Evolutionary conservation across 2,888 invertebrate species (phyloP).

Genomic region (Pammene aurita): DNA sequence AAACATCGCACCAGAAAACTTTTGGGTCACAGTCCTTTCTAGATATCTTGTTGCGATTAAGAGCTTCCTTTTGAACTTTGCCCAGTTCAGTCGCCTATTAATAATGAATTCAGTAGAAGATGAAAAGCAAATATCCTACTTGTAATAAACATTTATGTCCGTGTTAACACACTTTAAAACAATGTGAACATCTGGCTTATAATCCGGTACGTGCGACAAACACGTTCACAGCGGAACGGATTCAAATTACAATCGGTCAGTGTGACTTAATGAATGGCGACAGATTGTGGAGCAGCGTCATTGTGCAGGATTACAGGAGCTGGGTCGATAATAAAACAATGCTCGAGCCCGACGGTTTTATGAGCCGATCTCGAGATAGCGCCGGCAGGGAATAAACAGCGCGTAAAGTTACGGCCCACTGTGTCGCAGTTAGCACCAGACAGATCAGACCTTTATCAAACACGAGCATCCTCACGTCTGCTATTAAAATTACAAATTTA

Average conservation of each 20-base stretch:
- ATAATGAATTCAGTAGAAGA: conserved; percentile 30
- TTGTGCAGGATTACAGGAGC: conserved; percentile 63
- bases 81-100: conserved; percentile 35
- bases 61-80: conserved; percentile 46
- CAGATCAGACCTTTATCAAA: conserved; percentile 41
- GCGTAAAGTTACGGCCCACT: conserved; percentile 58
- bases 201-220: conserved; percentile 33
- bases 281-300: conserved; percentile 62
- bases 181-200: conserved; percentile 23
- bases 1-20: conserved; percentile 70
- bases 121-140: conserved; percentile 7
- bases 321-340: conserved; percentile 69
- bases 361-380: conserved; percentile 68
- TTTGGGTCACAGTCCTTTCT: conserved; percentile 62
- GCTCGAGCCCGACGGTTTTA: conserved; percentile 64
- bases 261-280: conserved; percentile 61
- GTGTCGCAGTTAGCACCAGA: conserved; percentile 42
- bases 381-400: conserved; percentile 66
- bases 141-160: conserved; percentile 4
- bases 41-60: conserved; percentile 58
- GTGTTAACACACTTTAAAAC: neutral
- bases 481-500: conserved; percentile 37
- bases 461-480: conserved; percentile 32
- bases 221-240: conserved; percentile 45
- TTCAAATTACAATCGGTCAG: conserved; percentile 54